A percentile compares a stretch with the other conserved stretches of the same genome.
These are phyloP conservation scores for Netelia inedita DNA, from an alignment of 2,888 invertebrate species.

Conservation along the genomic window DNA sequence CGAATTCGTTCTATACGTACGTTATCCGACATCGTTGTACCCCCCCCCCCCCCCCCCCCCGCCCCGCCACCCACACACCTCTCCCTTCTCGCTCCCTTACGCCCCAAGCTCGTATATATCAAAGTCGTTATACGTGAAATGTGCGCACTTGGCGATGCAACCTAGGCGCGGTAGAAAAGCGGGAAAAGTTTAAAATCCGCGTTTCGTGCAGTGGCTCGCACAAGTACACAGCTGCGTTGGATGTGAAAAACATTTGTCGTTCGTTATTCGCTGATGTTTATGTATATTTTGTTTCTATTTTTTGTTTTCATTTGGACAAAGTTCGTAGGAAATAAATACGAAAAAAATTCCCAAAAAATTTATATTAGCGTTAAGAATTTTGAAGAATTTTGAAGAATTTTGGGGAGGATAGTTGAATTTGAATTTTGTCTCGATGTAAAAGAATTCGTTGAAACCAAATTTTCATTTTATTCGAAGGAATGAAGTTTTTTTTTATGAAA, in stretches of 20 bases:
- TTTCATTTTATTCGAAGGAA: too few relatives aligned
- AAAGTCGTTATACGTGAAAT: conserved; percentile 30
- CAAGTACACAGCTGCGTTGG: conserved; percentile 4
- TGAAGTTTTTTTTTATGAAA: too few relatives aligned
- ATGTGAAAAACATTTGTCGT: conserved; percentile 22
- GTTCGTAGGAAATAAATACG: too few relatives aligned
- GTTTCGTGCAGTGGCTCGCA: conserved; percentile 70
- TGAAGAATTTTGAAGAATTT: too few relatives aligned
- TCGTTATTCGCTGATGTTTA: background rate
- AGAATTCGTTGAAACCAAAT: too few relatives aligned
- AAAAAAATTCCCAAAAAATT: too few relatives aligned
- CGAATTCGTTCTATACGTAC: conserved; percentile 43
- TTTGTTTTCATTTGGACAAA: background rate
- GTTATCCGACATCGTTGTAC: background rate
- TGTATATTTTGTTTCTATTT: background rate
- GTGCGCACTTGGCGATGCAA: conserved; percentile 16
- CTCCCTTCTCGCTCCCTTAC: background rate
- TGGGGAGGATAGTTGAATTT: too few relatives aligned
- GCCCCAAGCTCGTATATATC: conserved; percentile 10
- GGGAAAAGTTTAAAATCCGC: conserved; percentile 51
- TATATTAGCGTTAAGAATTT: too few relatives aligned
- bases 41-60: background rate
- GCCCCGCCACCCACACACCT: background rate
- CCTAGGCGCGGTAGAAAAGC: conserved; percentile 17
- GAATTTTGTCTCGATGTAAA: too few relatives aligned